Evolutionary conservation across 2,888 invertebrate genomes (phyloP).

Genomic region (Elgonia sp.): DNA sequence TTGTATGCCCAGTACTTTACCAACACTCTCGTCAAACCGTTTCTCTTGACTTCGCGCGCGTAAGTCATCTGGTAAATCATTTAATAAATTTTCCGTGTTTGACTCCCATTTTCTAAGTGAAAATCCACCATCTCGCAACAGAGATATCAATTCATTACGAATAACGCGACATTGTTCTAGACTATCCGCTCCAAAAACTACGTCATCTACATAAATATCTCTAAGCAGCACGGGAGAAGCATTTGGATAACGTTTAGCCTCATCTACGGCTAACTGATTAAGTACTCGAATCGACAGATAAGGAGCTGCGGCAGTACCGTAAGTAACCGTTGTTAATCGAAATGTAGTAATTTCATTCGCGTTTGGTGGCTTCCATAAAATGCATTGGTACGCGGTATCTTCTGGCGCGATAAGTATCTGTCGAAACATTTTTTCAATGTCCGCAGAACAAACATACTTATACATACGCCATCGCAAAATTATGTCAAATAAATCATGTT

Average conservation of each 20-base stretch:
- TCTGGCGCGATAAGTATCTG: background rate
- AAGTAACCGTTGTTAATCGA: background rate
- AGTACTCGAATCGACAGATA: background rate
- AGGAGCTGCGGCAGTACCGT: background rate
- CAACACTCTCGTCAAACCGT: background rate
- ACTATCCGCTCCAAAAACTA: background rate
- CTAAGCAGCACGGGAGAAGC: background rate
- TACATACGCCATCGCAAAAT: constrained; percentile 1
- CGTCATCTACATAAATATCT: constrained; percentile 42
- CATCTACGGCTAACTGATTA: background rate
- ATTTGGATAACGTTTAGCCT: background rate
- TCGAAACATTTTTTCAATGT: constrained; percentile 1
- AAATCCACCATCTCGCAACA: constrained; percentile 5
- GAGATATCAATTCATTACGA: background rate
- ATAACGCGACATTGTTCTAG: background rate
- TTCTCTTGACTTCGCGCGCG: background rate
- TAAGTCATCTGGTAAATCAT: constrained; percentile 3
- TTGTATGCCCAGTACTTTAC: background rate
- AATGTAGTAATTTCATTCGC: background rate
- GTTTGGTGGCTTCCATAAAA: background rate
- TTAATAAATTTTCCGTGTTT: background rate
- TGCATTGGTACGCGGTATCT: constrained; percentile 3
- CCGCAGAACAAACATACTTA: background rate
- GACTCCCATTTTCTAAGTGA: constrained; percentile 29
- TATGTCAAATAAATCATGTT: background rate